Percentiles rank a stretch among this genome's conserved stretches.
Evolutionary conservation across 2,113 vertebrate species (phyloP).

Genomic region (Cisticola juncidis): DNA sequence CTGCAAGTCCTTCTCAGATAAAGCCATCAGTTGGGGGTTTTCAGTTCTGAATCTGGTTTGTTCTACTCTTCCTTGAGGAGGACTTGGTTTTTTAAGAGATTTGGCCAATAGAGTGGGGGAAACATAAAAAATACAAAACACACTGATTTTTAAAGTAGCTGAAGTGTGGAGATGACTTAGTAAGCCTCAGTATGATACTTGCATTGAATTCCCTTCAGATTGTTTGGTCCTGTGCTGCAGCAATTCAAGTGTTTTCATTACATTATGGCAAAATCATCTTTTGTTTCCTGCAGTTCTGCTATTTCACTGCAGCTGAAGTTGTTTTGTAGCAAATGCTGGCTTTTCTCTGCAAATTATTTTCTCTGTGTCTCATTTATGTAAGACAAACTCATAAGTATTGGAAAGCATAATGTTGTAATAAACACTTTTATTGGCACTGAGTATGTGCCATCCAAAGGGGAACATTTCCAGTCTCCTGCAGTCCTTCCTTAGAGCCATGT

Average conservation of each 20-base stretch:
- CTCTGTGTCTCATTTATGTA: neutral
- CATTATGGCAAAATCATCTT: neutral
- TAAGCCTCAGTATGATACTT: neutral
- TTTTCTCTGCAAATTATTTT: neutral
- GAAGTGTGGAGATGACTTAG: neutral
- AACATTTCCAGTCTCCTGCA: neutral
- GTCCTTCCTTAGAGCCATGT: fast-evolving
- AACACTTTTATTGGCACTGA: neutral
- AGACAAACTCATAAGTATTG: neutral
- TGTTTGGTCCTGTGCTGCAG: neutral
- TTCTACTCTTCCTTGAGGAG: neutral
- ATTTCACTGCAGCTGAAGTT: neutral
- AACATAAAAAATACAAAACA: neutral
- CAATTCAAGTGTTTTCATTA: neutral
- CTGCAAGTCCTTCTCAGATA: neutral
- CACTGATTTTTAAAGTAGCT: neutral
- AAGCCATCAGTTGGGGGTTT: neutral
- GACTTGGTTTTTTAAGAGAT: neutral
- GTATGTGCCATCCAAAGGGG: neutral
- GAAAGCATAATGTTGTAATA: neutral
- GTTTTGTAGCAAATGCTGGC: neutral
- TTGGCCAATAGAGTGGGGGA: neutral
- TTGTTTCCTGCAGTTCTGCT: neutral
- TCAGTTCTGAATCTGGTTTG: neutral
- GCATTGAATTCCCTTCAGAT: neutral